Evolutionary conservation across 2,113 vertebrate species (phyloP).

Genomic region (Todiramphus chloris): DNA sequence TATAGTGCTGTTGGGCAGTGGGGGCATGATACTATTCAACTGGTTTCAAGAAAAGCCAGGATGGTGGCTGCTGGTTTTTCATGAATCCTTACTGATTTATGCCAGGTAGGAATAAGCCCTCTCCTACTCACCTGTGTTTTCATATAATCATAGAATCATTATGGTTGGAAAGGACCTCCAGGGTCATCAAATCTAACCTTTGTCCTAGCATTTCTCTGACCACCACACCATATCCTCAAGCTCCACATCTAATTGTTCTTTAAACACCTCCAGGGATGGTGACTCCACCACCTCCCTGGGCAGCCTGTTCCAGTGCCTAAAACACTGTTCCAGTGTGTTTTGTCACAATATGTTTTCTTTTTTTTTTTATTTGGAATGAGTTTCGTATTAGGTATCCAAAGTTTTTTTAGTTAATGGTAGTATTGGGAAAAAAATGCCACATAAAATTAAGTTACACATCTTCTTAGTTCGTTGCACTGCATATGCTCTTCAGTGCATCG

Average conservation of each 20-base stretch:
- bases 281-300: too few species aligned
- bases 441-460: neutral
- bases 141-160: too few species aligned
- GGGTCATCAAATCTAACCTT: too few species aligned
- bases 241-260: too few species aligned
- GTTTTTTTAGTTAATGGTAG: neutral
- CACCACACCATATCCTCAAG: too few species aligned
- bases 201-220: too few species aligned
- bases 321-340: neutral
- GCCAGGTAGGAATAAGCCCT: neutral
- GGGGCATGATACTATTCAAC: neutral
- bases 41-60: neutral
- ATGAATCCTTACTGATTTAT: neutral
- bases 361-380: neutral
- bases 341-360: neutral
- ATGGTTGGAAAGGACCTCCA: too few species aligned
- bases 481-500: neutral
- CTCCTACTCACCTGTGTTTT: constrained; percentile 23
- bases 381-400: neutral
- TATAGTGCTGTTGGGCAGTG: neutral
- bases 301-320: too few species aligned
- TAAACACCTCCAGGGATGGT: too few species aligned
- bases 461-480: neutral
- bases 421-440: neutral
- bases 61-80: neutral